phyloP scores from a whole-genome alignment of 2,888 invertebrate genomes.

The Phania funesta region DNA sequence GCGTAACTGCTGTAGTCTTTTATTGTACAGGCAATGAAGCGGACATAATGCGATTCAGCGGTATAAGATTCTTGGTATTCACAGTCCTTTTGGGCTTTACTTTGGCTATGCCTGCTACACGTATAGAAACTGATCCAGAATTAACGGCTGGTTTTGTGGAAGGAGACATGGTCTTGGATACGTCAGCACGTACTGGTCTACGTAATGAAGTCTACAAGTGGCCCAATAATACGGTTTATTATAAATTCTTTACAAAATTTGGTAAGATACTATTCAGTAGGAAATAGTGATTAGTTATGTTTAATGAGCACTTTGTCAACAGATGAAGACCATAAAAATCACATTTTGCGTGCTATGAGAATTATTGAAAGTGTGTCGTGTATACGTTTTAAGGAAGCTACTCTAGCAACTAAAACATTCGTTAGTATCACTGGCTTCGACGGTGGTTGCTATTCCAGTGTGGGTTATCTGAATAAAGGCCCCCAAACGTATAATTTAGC shows the following conservation, averaged over 20 bases:
- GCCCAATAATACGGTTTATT: slow-evolving; percentile 86
- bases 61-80: neutral
- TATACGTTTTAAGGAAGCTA: slow-evolving; percentile 85
- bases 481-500: slow-evolving; percentile 75
- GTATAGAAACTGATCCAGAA: slow-evolving; percentile 83
- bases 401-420: slow-evolving; percentile 74
- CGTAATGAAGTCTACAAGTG: slow-evolving; percentile 82
- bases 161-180: slow-evolving; percentile 87
- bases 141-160: slow-evolving; percentile 87
- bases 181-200: slow-evolving; percentile 82
- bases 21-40: neutral
- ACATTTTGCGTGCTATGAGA: slow-evolving; percentile 85
- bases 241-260: slow-evolving; percentile 81
- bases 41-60: slow-evolving; percentile 38
- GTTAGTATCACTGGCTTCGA: slow-evolving; percentile 73
- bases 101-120: slow-evolving; percentile 19
- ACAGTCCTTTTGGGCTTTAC: slow-evolving; percentile 5
- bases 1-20: too few relatives aligned
- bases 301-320: neutral
- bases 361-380: slow-evolving; percentile 88
- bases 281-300: too few relatives aligned
- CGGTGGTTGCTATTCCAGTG: slow-evolving; percentile 88
- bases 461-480: slow-evolving; percentile 83
- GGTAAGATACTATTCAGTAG: slow-evolving; percentile 23
- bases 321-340: slow-evolving; percentile 82